A percentile compares a stretch with the other conserved stretches of the same genome.
Conservation (phyloP, 2,797 vertebrate genomes). For the Semaprochilodus insignis region DNA sequence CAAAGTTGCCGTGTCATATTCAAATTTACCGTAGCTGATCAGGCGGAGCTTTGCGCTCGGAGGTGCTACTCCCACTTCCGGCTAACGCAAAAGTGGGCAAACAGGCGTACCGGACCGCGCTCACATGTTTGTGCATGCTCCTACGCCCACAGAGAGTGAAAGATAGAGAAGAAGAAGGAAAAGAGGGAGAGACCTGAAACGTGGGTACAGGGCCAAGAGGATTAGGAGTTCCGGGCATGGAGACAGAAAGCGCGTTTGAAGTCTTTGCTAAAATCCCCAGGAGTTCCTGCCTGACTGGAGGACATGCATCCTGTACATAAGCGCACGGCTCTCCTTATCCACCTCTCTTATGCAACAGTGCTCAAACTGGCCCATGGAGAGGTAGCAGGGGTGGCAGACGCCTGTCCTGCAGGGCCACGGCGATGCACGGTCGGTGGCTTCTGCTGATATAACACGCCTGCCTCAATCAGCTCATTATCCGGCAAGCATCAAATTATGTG, state of each 20-base stretch:
- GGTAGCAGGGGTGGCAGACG: not conserved
- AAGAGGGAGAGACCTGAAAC: slow-evolving; percentile 49
- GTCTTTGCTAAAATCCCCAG: slow-evolving; percentile 50
- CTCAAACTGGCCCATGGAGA: not conserved
- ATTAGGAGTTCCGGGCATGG: slow-evolving; percentile 58
- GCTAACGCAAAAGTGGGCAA: slow-evolving; percentile 4
- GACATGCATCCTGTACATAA: slow-evolving; percentile 32
- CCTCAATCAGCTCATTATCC: not conserved
- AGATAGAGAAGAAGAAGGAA: not conserved
- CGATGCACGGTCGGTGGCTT: not conserved
- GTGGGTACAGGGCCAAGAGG: slow-evolving; percentile 52
- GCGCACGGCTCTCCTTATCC: slow-evolving; percentile 6
- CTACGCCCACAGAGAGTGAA: not conserved
- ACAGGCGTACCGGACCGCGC: not conserved
- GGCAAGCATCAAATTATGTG: not conserved
- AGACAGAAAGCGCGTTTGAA: slow-evolving; percentile 57
- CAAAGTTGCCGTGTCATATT: slow-evolving; percentile 45
- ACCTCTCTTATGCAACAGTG: slow-evolving; percentile 26
- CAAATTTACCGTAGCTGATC: not conserved
- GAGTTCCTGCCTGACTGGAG: slow-evolving; percentile 33
- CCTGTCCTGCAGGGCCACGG: not conserved
- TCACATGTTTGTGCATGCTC: slow-evolving; percentile 49
- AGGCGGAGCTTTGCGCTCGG: not conserved
- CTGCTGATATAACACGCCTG: not conserved
- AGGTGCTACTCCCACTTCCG: slow-evolving; percentile 1